Evolutionary conservation across 2,888 invertebrate species (phyloP), one percentile per base, ranked within the genome.

Genomic region (Torymus auratus): DNA sequence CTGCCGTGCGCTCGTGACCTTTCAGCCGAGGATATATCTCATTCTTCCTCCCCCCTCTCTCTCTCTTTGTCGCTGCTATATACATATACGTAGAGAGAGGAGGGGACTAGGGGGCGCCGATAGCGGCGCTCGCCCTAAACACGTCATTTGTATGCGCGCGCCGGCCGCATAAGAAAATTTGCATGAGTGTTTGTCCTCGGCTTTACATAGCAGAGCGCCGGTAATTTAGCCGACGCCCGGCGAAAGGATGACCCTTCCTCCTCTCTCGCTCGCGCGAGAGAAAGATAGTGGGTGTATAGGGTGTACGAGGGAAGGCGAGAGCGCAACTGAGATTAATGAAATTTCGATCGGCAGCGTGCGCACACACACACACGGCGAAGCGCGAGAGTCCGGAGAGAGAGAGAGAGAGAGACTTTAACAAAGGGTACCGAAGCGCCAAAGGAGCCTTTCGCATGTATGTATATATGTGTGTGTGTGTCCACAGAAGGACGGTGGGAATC

Each of bases 101-200:
- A 5, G 41, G 7, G 41, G 41, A 41, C 41, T 41, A 41, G 41
- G 1, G 1, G 41, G 41, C 58, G 15, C 53, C 60, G 28, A 78
- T 74, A 68, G 75, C 7, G 7, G 41, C 70, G 56, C 61, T 52
- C 80, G 69, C 84, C 84, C 84, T 87, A 88, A 88, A 88, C 85
- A 85, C 84, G 85, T 88, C 84, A 86, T 88, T 88, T 88, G 87
- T 87, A 88, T 88, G 88, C 88, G 83, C 88, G 83, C 85, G 80
- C 69, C 82, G 83, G 84, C 77, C 85, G 85, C 85, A 86, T 85
- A 87, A 87, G 88, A 87, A 86, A 83, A 87, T 88, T 88, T 87
- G 85, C 85, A 85, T 85, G 84, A 84, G 84, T 86, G 87, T 88
- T 88, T 87, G 87, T 85, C 85, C 86, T 84, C 81, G 84, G 83